Conservation (phyloP, 2,797 vertebrate species). For the Jordanella pulchra region DNA sequence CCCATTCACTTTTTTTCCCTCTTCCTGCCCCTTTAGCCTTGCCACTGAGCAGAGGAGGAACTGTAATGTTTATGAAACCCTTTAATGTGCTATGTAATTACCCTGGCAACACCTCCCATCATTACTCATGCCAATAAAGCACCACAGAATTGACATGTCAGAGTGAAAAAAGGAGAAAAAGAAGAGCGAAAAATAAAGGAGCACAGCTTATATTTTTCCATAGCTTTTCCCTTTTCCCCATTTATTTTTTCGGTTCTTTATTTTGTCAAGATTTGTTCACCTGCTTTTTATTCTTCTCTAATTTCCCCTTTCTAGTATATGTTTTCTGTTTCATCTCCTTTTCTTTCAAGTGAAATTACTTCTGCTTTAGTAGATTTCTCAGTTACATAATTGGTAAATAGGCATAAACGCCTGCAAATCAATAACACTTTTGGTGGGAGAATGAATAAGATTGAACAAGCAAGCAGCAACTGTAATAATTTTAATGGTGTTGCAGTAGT, state of each 20-base stretch:
- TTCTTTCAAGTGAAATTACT: conserved; percentile 44
- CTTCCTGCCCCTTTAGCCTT: conserved; percentile 71
- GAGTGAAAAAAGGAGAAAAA: conserved; percentile 55
- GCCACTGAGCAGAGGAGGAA: conserved; percentile 78
- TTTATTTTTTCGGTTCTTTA: conserved; percentile 63
- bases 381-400: conserved; percentile 68
- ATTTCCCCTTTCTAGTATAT: conserved; percentile 54
- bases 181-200: conserved; percentile 35
- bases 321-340: conserved; percentile 43
- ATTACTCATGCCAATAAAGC: conserved; percentile 82
- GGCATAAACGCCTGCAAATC: conserved; percentile 21
- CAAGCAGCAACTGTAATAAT: conserved; percentile 41
- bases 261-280: conserved; percentile 49
- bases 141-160: conserved; percentile 78
- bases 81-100: conserved; percentile 86
- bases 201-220: conserved; percentile 59
- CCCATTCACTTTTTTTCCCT: conserved; percentile 54
- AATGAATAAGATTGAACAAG: conserved; percentile 52
- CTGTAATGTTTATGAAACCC: conserved; percentile 82
- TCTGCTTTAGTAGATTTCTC: conserved; percentile 63
- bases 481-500: conserved; percentile 52
- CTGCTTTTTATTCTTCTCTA: conserved; percentile 66
- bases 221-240: conserved; percentile 41
- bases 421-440: conserved; percentile 36
- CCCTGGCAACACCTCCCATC: conserved; percentile 78